Conservation (phyloP, 2,888 invertebrate species). For the Dexiosoma caninum region DNA sequence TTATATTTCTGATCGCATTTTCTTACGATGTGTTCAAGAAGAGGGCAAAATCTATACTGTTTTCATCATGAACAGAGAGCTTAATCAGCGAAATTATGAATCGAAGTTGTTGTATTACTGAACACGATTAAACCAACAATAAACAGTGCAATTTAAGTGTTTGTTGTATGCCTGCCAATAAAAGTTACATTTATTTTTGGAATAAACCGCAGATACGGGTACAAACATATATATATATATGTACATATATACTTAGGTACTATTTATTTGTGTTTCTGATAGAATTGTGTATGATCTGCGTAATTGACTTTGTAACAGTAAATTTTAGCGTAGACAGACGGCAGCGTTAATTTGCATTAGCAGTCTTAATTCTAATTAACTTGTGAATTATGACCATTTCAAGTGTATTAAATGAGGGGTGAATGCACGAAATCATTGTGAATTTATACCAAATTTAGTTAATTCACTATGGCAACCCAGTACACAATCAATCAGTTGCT, state of each 20-base stretch:
- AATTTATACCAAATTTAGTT: no score
- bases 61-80: conserved; percentile 49
- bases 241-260: not conserved
- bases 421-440: no score
- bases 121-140: conserved; percentile 14
- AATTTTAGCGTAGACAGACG: conserved; percentile 36
- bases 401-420: no score
- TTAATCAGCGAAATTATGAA: conserved; percentile 30
- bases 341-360: conserved; percentile 1
- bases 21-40: conserved; percentile 55
- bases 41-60: conserved; percentile 62
- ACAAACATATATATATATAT: not conserved
- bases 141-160: conserved; percentile 4
- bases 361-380: conserved; percentile 30
- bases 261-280: not conserved
- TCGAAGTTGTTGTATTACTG: conserved; percentile 55
- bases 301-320: conserved; percentile 7
- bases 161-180: not conserved
- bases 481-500: no score
- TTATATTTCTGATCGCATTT: conserved; percentile 31
- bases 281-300: not conserved
- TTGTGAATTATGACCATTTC: conserved; percentile 1
- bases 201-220: conserved; percentile 1
- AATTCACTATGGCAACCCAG: no score
- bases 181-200: not conserved